These are phyloP conservation scores for Erebia palarica DNA, from an alignment of 2,888 invertebrate genomes.

Conservation along the genomic window DNA sequence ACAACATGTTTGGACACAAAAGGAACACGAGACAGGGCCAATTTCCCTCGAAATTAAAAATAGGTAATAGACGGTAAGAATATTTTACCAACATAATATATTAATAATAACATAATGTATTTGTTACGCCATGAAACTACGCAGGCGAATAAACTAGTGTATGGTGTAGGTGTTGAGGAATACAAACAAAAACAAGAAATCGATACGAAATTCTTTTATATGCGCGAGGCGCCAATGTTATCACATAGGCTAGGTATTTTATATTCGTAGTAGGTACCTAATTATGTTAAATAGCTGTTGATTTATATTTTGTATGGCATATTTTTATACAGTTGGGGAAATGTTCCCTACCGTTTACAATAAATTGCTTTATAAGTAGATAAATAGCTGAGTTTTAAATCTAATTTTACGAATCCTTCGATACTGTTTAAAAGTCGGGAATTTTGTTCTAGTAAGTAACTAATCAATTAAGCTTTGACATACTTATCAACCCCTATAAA, in stretches of 20 bases:
- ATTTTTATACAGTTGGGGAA: neutral
- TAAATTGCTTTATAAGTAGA: no score
- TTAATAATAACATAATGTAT: neutral
- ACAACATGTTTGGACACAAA: slow-evolving; percentile 13
- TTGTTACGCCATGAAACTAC: slow-evolving; percentile 22
- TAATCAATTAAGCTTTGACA: no score
- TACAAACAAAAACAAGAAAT: slow-evolving; percentile 21
- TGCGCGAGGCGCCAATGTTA: slow-evolving; percentile 2
- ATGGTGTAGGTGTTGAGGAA: slow-evolving; percentile 16
- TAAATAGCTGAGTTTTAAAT: no score
- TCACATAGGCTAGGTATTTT: neutral
- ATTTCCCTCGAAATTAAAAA: slow-evolving; percentile 16
- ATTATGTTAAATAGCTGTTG: neutral
- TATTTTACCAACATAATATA: slow-evolving; percentile 1
- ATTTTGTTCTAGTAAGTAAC: no score
- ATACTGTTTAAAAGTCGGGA: no score
- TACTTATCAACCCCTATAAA: no score
- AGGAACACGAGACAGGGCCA: neutral
- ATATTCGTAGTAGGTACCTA: neutral
- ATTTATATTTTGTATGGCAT: neutral
- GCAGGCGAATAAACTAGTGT: slow-evolving; percentile 15
- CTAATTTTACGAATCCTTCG: no score
- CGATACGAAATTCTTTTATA: slow-evolving; percentile 21
- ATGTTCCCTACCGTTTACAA: no score
- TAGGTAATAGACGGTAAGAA: slow-evolving; percentile 22